Conservation (phyloP, 1,140 invertebrate genomes). For the Oncopeltus fasciatus region DNA sequence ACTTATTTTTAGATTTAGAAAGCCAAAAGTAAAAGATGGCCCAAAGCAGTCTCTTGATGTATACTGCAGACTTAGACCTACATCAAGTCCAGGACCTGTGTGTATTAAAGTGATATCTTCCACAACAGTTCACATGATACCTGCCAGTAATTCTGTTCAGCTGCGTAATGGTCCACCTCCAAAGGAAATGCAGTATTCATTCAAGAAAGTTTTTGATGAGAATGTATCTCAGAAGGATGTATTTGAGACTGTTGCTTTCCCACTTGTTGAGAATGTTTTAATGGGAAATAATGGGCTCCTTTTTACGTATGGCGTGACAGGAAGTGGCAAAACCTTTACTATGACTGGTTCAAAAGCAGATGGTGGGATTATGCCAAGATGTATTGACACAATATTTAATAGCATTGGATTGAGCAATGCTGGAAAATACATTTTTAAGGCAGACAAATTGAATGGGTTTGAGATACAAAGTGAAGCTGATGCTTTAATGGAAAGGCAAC, state of each 20-base stretch:
- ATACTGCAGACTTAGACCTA: constrained; percentile 24
- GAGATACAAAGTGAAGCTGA: constrained; percentile 77
- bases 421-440: constrained; percentile 75
- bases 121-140: constrained; percentile 48
- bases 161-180: constrained; percentile 42
- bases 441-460: constrained; percentile 86
- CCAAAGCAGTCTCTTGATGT: constrained; percentile 24
- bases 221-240: constrained; percentile 63
- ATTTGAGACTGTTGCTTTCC: constrained; percentile 40
- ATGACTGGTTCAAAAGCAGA: constrained; percentile 56
- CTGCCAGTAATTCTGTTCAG: constrained; percentile 38
- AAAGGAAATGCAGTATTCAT: constrained; percentile 60
- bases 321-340: constrained; percentile 90
- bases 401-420: constrained; percentile 64
- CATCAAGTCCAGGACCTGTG: constrained; percentile 2
- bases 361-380: constrained; percentile 47
- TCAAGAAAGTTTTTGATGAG: constrained; percentile 73
- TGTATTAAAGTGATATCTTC: constrained; percentile 61
- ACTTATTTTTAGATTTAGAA: no score
- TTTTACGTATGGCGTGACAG: constrained; percentile 93
- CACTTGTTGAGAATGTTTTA: constrained; percentile 67
- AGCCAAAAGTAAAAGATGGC: neutral
- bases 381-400: constrained; percentile 84
- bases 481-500: constrained; percentile 56
- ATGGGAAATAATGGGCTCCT: constrained; percentile 75